Conservation (phyloP, 2,797 vertebrate genomes). For the Aselliscus stoliczkanus region DNA sequence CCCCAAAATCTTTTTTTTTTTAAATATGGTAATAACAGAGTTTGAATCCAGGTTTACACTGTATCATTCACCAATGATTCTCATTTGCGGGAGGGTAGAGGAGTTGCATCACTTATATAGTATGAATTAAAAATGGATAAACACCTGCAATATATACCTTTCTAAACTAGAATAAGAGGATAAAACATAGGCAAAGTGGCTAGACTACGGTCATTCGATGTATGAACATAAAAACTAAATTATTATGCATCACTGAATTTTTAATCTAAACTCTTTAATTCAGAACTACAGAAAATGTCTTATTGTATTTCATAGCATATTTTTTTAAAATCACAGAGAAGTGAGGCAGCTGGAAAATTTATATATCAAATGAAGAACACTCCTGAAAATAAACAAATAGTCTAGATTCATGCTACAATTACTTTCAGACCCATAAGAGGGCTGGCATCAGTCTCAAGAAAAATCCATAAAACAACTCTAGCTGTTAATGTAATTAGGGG, state of each 20-base stretch:
- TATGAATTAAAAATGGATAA: neutral
- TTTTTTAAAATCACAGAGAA: conserved; percentile 45
- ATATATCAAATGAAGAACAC: conserved; percentile 9
- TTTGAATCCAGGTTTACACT: neutral
- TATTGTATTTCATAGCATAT: conserved; percentile 13
- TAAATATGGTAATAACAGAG: neutral
- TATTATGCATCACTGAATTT: neutral
- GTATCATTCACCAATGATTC: neutral
- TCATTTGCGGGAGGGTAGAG: neutral
- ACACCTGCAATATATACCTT: neutral
- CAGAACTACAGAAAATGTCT: conserved; percentile 3
- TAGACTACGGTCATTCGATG: neutral
- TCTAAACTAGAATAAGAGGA: neutral
- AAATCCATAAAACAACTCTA: conserved; percentile 41
- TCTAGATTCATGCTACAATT: conserved; percentile 39
- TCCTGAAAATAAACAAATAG: conserved; percentile 37
- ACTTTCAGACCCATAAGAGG: neutral
- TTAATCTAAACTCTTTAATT: conserved; percentile 16
- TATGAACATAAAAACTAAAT: neutral
- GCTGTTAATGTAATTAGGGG: conserved; percentile 41
- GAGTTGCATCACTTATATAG: neutral
- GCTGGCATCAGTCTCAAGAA: conserved; percentile 14
- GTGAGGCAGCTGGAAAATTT: conserved; percentile 28
- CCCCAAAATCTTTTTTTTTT: too few relatives aligned
- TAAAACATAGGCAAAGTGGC: neutral